Base-by-base conservation (phyloP, 2,113 vertebrate species). In the Microtus pennsylvanicus region DNA sequence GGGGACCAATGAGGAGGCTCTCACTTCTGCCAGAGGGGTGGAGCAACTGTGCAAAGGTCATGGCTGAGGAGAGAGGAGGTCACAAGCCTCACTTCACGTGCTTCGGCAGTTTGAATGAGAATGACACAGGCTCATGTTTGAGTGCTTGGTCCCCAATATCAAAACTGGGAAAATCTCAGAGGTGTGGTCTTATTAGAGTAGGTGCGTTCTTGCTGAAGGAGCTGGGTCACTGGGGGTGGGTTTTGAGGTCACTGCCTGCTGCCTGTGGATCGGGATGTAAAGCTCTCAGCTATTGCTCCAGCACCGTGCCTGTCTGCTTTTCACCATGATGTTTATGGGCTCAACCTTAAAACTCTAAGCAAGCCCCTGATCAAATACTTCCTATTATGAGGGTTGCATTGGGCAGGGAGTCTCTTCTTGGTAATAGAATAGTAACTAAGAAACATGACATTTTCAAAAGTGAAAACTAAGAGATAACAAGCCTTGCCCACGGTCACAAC, bases 31-130 rank as follows among this genome's bases (percentile, higher is more conserved):
- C 52, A 30, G 35, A 38, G 42, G 38, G 45, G 5, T 3, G 11
- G 1, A n/a, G 50, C 5, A 55, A 45, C 47, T 67, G 26, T 1
- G 16, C 10, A 26, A 17, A 14, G 33, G 19, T 3, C 5, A 1
- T n/a, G 8, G 17, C 47, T 13, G 2, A 28, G 55, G 0, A 65
- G 83, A 33, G 50, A 45, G 42, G 78, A 61, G 6, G 26, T 28
- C n/a, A 9, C 21, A 63, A 17, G 26, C 82, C 38, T 22, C 50
- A 45, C 24, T 86, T 65, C 38, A 16, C 2, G 4, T 3, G 8
- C 26, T 83, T 55, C 3, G 21, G 3, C 26, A 0, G n/a, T 63
- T 42, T 63, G 12, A 61, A 63, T 63, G 14, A 83, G 55, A 83
- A 28, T 83, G 80, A 17, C 7, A 58, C 6, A 38, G 52, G 55